phyloP scores from a whole-genome alignment of 1,140 invertebrate genomes.

The Euura saliciscinereae region DNA sequence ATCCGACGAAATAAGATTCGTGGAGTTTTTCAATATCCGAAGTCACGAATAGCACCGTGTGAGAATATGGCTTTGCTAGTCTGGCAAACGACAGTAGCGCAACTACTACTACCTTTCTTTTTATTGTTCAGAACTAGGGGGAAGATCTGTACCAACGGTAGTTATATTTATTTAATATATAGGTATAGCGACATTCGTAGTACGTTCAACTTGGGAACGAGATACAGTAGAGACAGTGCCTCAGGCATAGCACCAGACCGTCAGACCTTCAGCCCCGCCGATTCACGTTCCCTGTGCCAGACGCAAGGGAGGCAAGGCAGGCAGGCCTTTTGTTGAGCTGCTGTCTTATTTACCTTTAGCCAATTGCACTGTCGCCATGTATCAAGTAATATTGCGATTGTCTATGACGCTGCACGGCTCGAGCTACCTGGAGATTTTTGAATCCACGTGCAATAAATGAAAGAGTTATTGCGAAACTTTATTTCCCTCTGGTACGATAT shows the following conservation, averaged over 20 bases:
- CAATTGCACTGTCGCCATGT: slow-evolving; percentile 30
- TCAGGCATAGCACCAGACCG: slow-evolving; percentile 28
- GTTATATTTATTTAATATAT: slow-evolving; percentile 48
- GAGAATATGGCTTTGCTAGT: too few relatives aligned
- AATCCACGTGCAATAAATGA: neutral
- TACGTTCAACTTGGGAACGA: slow-evolving; percentile 31
- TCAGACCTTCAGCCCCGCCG: neutral
- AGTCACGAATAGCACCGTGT: neutral
- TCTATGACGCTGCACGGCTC: neutral
- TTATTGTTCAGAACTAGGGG: neutral
- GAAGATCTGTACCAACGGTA: slow-evolving; percentile 9
- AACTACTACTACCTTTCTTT: neutral
- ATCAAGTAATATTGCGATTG: slow-evolving; percentile 13
- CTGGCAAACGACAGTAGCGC: too few relatives aligned
- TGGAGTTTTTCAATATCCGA: neutral
- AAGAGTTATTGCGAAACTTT: slow-evolving; percentile 2
- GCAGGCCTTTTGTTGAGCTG: slow-evolving; percentile 39
- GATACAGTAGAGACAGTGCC: slow-evolving; percentile 42
- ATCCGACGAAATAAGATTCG: neutral
- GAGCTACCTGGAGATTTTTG: neutral
- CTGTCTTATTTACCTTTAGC: slow-evolving; percentile 49
- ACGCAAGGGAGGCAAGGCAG: slow-evolving; percentile 13
- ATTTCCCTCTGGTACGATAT: neutral
- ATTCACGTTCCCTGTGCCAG: slow-evolving; percentile 13
- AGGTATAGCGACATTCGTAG: slow-evolving; percentile 9